Evolutionary conservation across 2,888 invertebrate species (phyloP), one percentile per base, ranked within the genome.

Genomic region (Nipponacmea schrenckii): DNA sequence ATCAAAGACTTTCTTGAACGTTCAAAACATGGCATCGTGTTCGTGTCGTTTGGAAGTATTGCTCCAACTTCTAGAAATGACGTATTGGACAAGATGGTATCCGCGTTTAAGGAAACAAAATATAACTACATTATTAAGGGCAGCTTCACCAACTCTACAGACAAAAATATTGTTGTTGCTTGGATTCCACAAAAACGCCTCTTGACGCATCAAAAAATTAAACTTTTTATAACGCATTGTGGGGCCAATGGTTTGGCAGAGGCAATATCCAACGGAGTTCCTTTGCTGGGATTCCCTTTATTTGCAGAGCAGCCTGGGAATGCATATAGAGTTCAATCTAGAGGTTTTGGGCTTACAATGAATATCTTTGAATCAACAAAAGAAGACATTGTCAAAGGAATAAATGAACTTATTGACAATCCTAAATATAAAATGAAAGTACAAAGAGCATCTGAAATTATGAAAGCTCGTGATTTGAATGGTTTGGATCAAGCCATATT

Each of bases 131-230:
- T 56, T 20, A 56, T 56, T 14, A 56, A 56, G 14, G 56, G 56
- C 10, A 56, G 56, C 24, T 56, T 24, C 24, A 24, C 56, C 20
- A 14, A 56, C 10, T 24, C 12, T 56, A 56, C 56, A 24, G 24
- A 14, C 24, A 20, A 77, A 44, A 69, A 79, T 1, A 27, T 73
- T 12, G 31, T 68, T 5, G 56, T 69, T 8, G 48, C 66, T n/a
- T 83, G 83, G 83, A 48, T 82, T 24, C 83, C 82, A 15, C 81
- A 83, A 67, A 79, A 81, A 56, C 81, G 79, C 44, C 67, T 83
- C 0, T 76, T 83, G n/a, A 81, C 73, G 17, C 80, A 83, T 64
- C 67, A 48, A 12, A 80, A 78, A 26, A 72, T 73, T 1, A 77
- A 77, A 68, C 68, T 80, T 8, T 81, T 84, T 67, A 74, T 84